A percentile compares a stretch with the other conserved stretches of the same genome.
These are phyloP conservation scores for Strix uralensis DNA, from an alignment of 2,113 vertebrate species.

Conservation along the genomic window DNA sequence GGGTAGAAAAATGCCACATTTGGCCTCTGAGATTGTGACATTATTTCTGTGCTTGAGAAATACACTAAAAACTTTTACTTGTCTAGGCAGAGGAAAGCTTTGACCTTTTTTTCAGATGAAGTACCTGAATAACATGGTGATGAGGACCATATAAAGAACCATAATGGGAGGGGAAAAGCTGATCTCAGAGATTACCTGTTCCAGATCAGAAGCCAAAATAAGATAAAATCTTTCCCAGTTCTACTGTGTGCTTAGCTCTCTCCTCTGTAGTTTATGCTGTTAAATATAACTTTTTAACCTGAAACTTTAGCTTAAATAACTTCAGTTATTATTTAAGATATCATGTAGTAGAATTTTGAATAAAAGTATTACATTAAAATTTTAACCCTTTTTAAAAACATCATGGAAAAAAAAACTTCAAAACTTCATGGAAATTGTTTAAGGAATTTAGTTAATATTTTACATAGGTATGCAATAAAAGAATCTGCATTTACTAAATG, in stretches of 20 bases:
- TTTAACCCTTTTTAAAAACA: background rate
- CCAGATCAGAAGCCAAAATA: constrained; percentile 12
- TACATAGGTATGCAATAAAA: background rate
- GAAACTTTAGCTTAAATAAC: background rate
- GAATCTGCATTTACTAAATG: background rate
- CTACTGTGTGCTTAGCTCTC: background rate
- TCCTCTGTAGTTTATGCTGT: background rate
- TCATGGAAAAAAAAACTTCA: background rate
- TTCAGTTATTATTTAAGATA: background rate
- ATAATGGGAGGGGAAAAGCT: background rate
- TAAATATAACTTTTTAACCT: background rate
- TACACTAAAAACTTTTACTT: background rate
- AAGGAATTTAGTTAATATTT: background rate
- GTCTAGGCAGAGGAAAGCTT: background rate
- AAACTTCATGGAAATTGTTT: background rate
- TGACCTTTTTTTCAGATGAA: background rate
- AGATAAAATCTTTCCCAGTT: background rate
- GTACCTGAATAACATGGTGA: background rate
- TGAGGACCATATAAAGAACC: background rate
- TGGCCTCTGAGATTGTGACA: background rate
- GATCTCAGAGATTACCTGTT: background rate
- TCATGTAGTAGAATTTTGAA: background rate
- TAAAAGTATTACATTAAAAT: background rate
- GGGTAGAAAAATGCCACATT: background rate
- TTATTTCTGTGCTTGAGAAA: background rate